These are phyloP conservation scores for Cheilosia pagana DNA, from an alignment of 2,888 invertebrate species.

Conservation along the genomic window DNA sequence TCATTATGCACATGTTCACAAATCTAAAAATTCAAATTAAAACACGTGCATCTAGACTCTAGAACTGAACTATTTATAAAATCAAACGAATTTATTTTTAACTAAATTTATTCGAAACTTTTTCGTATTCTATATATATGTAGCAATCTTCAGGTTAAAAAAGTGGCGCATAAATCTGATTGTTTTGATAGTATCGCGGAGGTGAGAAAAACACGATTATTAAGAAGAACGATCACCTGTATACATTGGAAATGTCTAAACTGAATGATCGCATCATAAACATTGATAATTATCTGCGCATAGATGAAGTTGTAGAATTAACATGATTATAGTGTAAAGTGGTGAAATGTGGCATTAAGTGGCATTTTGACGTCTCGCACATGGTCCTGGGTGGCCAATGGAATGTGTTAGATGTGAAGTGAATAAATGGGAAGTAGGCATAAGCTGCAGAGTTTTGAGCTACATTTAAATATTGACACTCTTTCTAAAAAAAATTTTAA, in stretches of 20 bases:
- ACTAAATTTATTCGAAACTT: conserved; percentile 3
- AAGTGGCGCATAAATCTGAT: background rate
- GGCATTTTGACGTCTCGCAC: background rate
- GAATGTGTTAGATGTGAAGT: background rate
- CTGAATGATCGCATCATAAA: too few species aligned
- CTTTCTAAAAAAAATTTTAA: too few species aligned
- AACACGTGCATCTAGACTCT: background rate
- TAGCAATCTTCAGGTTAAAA: background rate
- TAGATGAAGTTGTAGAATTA: too few species aligned
- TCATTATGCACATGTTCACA: background rate
- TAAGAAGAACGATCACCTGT: too few species aligned
- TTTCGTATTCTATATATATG: background rate
- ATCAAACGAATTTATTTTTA: conserved; percentile 8
- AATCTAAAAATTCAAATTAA: background rate
- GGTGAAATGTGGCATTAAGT: too few species aligned
- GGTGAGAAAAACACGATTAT: background rate
- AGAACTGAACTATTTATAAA: conserved; percentile 1
- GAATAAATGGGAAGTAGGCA: background rate
- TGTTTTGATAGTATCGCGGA: conserved; percentile 3
- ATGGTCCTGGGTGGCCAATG: background rate
- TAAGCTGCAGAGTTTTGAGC: too few species aligned
- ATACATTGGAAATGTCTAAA: too few species aligned
- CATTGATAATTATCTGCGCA: too few species aligned
- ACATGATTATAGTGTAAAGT: too few species aligned
- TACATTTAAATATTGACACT: too few species aligned